Conservation (phyloP, 2,113 vertebrate species). For the Ophthalmolycus amberensis region DNA sequence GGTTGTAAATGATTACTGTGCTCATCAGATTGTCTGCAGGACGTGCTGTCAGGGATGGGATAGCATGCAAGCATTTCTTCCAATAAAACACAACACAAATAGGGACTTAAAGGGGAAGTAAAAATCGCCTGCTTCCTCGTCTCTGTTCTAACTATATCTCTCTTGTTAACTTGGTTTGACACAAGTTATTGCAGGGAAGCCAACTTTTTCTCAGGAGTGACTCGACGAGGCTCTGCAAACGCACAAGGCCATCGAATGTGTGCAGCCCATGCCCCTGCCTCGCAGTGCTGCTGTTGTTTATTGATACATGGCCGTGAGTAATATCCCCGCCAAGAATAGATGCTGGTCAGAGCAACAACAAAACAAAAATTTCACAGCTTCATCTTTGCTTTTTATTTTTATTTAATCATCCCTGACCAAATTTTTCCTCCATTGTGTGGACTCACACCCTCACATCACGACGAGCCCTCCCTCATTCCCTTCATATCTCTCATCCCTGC, state of each 20-base stretch:
- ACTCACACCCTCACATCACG: slow-evolving; percentile 73
- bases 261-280: not conserved
- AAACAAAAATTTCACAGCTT: slow-evolving; percentile 20
- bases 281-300: slow-evolving; percentile 34
- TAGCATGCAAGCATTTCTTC: slow-evolving; percentile 21
- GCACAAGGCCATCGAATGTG: not conserved
- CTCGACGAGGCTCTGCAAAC: slow-evolving; percentile 12
- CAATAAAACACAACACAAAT: slow-evolving; percentile 21
- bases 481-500: slow-evolving; percentile 65
- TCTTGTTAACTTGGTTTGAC: slow-evolving; percentile 13
- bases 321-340: slow-evolving; percentile 48
- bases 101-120: slow-evolving; percentile 59
- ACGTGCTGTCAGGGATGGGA: not conserved
- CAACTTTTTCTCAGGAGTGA: not conserved
- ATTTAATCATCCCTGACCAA: slow-evolving; percentile 50
- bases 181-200: slow-evolving; percentile 4
- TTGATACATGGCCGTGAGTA: slow-evolving; percentile 52
- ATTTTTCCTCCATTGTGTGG: slow-evolving; percentile 59
- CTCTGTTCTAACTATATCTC: slow-evolving; percentile 42
- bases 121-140: slow-evolving; percentile 63
- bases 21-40: slow-evolving; percentile 19
- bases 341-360: slow-evolving; percentile 9
- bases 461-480: slow-evolving; percentile 69
- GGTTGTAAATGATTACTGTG: slow-evolving; percentile 38
- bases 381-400: slow-evolving; percentile 48